Conservation (phyloP, 2,113 vertebrate species). For the Pterocles orientalis region DNA sequence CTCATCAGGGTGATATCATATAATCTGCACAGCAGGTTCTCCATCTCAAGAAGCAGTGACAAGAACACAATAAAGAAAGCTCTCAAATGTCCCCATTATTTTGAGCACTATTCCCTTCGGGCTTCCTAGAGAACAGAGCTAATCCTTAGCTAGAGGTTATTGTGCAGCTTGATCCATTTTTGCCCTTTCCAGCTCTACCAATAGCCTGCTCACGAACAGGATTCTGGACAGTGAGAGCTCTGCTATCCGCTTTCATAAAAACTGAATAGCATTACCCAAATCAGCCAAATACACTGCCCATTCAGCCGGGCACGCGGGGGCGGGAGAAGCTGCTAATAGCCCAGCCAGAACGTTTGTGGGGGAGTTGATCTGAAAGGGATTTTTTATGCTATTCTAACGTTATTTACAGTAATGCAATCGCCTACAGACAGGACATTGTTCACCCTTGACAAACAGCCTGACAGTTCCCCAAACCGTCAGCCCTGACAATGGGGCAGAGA, state of each 20-base stretch:
- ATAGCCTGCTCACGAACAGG: background rate
- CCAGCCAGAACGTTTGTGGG: slow-evolving; percentile 50
- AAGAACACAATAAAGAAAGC: background rate
- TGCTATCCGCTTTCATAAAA: background rate
- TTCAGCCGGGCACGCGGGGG: background rate
- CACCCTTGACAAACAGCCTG: slow-evolving; percentile 54
- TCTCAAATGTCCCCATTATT: background rate
- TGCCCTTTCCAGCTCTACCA: background rate
- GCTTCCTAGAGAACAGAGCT: background rate
- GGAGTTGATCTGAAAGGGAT: slow-evolving; percentile 75
- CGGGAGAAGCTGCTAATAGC: background rate
- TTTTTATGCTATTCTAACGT: slow-evolving; percentile 69
- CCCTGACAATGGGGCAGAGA: slow-evolving; percentile 54
- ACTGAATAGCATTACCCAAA: background rate
- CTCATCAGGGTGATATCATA: background rate
- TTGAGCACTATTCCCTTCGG: background rate
- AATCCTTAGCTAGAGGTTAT: background rate
- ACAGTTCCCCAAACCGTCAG: slow-evolving; percentile 26
- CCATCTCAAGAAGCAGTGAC: background rate
- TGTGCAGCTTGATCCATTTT: background rate
- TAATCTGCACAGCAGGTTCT: background rate
- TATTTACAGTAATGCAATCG: slow-evolving; percentile 74
- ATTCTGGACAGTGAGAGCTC: background rate
- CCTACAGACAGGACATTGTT: slow-evolving; percentile 74
- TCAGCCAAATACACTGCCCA: background rate